Base-by-base conservation (phyloP, 2,797 vertebrate species). In the Molothrus ater region DNA sequence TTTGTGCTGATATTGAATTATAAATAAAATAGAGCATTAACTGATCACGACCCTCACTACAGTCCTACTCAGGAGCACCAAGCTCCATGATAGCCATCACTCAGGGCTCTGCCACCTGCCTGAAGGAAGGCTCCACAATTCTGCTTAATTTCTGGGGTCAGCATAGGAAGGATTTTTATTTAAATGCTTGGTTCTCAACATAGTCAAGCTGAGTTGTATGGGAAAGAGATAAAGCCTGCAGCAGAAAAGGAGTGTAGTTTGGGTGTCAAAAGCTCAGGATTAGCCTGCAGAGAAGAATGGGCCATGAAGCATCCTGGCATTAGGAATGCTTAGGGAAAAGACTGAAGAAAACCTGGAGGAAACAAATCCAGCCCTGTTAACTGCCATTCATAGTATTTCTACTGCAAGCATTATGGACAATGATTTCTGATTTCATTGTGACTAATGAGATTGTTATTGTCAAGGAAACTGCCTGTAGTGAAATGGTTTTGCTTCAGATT, bases 11-110 rank as follows among this genome's bases (percentile, higher is more conserved):
- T 90, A 74, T 29, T 84, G 79, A 96, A 86, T 61, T 90, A 88
- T 79, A 91, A 81, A 81, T 94, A 82, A 86, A 96, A 80, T 63
- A 69, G n/a, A 86, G 31, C 51, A 84, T 82, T 95, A 83, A 78
- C 22, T 68, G 43, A 47, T 45, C 43, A 70, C 38, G 36, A 15
- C 7, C 11, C 20, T 63, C n/a, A 59, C 22, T 36, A 36, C 36
- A 20, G 29, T 26, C 22, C 17, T 6, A 17, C 32, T 64, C 59
- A 42, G 47, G 24, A 40, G 34, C 60, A 68, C n/a, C 32, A 31
- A 72, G 21, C 34, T 38, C 7, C 18, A 5, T 24, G 32, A 61
- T 11, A 31, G 34, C 25, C 65, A 24, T n/a, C 48, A 36, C 14
- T 66, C n/a, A 29, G 72, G 4, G 7, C 65, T 66, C 57, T 76